Conservation (phyloP, 2,113 vertebrate genomes). For the Oxygymnocypris stewartii region DNA sequence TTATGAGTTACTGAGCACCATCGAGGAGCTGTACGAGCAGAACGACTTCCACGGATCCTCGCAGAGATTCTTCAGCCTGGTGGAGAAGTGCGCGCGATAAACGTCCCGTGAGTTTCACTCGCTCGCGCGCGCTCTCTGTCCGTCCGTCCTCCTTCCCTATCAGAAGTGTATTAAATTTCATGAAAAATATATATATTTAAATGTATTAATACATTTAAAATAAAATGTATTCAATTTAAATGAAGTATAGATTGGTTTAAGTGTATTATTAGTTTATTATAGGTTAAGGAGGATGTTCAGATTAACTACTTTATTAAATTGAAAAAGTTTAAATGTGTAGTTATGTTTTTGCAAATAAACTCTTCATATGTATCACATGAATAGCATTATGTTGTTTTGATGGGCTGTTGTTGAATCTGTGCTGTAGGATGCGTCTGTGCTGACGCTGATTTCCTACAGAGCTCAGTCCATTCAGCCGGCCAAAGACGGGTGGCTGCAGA, state of each 20-base stretch:
- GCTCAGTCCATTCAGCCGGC: constrained; percentile 96
- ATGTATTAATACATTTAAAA: too few relatives aligned
- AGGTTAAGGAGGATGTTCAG: background rate
- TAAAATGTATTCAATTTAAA: background rate
- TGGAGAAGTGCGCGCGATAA: constrained; percentile 92
- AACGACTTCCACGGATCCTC: constrained; percentile 92
- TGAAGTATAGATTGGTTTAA: background rate
- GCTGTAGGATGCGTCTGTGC: constrained; percentile 86
- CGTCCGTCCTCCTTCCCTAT: background rate
- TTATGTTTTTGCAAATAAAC: too few relatives aligned
- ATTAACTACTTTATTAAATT: background rate
- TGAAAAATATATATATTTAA: too few relatives aligned
- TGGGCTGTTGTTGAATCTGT: constrained; percentile 15
- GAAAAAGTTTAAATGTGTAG: background rate
- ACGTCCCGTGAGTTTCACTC: constrained; percentile 81
- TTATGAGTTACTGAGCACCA: constrained; percentile 89
- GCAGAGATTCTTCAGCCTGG: constrained; percentile 89
- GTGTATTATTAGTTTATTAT: too few relatives aligned
- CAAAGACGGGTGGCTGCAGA: constrained; percentile 94
- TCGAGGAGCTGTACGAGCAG: constrained; percentile 95
- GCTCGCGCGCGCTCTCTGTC: background rate
- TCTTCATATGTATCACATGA: background rate
- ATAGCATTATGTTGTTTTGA: background rate
- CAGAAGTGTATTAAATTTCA: background rate
- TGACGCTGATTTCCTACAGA: constrained; percentile 91